Evolutionary conservation across 1,140 invertebrate genomes (phyloP).

Genomic region (Aleiodes sp.): DNA sequence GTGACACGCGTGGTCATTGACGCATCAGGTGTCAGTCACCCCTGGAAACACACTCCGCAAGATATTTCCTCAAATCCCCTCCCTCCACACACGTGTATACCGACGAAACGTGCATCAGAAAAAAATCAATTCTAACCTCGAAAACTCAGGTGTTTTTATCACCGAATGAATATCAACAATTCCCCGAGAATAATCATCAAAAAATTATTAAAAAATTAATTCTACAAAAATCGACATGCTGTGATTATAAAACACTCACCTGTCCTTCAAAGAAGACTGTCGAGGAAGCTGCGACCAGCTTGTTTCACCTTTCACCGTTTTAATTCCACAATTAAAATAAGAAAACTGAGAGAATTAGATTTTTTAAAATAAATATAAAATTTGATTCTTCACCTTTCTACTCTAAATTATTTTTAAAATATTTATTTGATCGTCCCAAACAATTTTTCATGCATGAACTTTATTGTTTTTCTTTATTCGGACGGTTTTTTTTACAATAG

Average conservation of each 20-base stretch:
- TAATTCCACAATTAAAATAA: slow-evolving; percentile 1
- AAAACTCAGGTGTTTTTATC: too few relatives aligned
- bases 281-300: slow-evolving; percentile 12
- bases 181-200: too few relatives aligned
- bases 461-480: neutral
- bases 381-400: too few relatives aligned
- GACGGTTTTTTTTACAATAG: neutral
- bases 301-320: slow-evolving; percentile 43
- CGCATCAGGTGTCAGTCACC: slow-evolving; percentile 68
- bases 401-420: too few relatives aligned
- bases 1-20: slow-evolving; percentile 61
- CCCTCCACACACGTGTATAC: neutral
- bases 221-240: too few relatives aligned
- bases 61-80: neutral
- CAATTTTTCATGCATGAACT: too few relatives aligned
- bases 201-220: too few relatives aligned
- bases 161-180: neutral
- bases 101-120: neutral
- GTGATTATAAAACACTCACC: slow-evolving; percentile 1
- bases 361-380: too few relatives aligned
- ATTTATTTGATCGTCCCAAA: too few relatives aligned
- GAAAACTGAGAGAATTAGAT: too few relatives aligned
- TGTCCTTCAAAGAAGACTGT: slow-evolving; percentile 3
- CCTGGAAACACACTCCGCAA: slow-evolving; percentile 31
- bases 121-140: neutral